phyloP scores from a whole-genome alignment of 2,113 vertebrate genomes.

The Platichthys flesus region DNA sequence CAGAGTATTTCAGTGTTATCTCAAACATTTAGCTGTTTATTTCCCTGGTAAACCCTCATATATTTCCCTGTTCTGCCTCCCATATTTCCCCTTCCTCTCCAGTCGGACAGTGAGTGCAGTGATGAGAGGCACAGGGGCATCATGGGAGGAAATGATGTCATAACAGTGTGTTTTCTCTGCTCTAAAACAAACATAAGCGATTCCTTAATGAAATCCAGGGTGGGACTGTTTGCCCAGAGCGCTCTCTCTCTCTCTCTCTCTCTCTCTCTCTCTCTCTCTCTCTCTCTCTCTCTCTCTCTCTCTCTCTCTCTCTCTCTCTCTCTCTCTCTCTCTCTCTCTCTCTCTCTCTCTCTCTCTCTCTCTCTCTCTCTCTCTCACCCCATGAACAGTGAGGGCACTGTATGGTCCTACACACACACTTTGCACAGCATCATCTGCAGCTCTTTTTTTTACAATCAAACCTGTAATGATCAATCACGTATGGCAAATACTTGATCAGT shows the following conservation, averaged over 20 bases:
- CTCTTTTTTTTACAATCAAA: neutral
- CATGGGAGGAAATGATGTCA: conserved; percentile 54
- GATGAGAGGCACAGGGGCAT: conserved; percentile 39
- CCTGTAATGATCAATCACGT: neutral
- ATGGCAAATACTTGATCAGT: neutral
- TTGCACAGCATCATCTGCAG: conserved; percentile 19
- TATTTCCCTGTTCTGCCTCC: conserved; percentile 1
- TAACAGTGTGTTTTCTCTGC: conserved; percentile 52
- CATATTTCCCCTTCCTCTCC: conserved; percentile 34
- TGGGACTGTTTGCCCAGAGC: conserved; percentile 71
- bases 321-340: too few relatives aligned
- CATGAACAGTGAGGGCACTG: conserved; percentile 69
- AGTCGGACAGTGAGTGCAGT: conserved; percentile 30
- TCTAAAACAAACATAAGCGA: conserved; percentile 60
- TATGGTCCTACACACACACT: conserved; percentile 16
- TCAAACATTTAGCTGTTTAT: neutral
- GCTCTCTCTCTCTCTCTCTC: conserved; percentile 26
- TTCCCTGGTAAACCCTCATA: neutral
- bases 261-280: conserved; percentile 9
- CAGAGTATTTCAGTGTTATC: neutral
- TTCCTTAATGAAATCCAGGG: conserved; percentile 77
- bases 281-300: too few relatives aligned
- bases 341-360: neutral
- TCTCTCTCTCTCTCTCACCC: conserved; percentile 14
- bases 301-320: too few relatives aligned